Conservation (phyloP, 2,888 invertebrate species). For the Orchesella flavescens region DNA sequence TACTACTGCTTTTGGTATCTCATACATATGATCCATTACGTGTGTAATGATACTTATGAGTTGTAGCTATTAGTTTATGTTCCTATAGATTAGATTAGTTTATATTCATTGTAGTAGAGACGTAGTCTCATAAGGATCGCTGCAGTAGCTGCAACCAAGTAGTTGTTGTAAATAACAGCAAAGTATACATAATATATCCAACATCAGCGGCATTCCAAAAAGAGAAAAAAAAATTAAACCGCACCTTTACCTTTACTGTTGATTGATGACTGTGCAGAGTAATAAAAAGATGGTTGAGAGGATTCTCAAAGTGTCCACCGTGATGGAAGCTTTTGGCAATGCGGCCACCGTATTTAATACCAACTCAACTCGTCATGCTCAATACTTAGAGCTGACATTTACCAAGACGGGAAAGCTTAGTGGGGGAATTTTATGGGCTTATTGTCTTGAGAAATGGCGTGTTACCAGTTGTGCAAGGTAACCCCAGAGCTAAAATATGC, state of each 20-base stretch:
- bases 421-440: conserved; percentile 89
- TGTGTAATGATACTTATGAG: no score
- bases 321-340: conserved; percentile 86
- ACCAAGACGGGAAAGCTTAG: conserved; percentile 90
- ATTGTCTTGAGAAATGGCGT: conserved; percentile 91
- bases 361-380: conserved; percentile 88
- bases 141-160: neutral
- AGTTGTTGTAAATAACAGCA: neutral
- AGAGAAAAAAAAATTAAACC: conserved; percentile 22
- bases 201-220: conserved; percentile 12
- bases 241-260: conserved; percentile 31
- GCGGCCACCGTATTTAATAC: conserved; percentile 89
- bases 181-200: no score
- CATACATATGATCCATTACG: neutral
- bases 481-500: conserved; percentile 76
- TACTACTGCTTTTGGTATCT: neutral
- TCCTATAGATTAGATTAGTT: neutral
- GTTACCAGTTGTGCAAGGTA: conserved; percentile 78
- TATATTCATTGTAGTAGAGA: neutral
- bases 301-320: conserved; percentile 81
- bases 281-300: conserved; percentile 75
- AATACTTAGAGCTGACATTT: conserved; percentile 88
- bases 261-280: conserved; percentile 72
- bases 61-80: neutral
- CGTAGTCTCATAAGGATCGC: neutral